Base-by-base conservation (phyloP, 1,140 invertebrate species). In the Anastatus disparis region DNA sequence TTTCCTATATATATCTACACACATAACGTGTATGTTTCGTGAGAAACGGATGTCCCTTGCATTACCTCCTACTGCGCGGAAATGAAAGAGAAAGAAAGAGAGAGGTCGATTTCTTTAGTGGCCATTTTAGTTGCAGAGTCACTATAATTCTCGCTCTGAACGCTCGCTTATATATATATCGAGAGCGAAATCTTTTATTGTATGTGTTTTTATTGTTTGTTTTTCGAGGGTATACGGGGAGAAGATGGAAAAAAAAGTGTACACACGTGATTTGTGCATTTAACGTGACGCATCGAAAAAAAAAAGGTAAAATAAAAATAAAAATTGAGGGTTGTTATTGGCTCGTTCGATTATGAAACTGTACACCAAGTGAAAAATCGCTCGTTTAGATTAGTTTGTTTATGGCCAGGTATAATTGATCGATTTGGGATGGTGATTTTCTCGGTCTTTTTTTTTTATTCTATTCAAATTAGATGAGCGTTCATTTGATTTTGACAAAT, bases 11-110 rank as follows among this genome's bases (percentile, higher is more conserved):
- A 55, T 55, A 9, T 27, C 48, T 52, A n/a, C 52, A 17, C 26
- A 31, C 50, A 13, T 10, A 24, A 22, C 15, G 24, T 53, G 22
- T n/a, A 3, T n/a, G 35, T 24, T 24, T 3, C 38, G 66, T 69
- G 67, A 70, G 67, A 53, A 63, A 70, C 46, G 56, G 26, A 69
- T 53, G 66, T 61, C 35, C 38, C 58, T 24, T 4, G 38, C 42
- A 50, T 10, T 15, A 53, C 26, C 67, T 58, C 67, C 59, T 48
- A 35, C 38, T 24, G 58, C 50, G 65, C 65, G 31, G 55, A 68
- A 69, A 69, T 46, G 46, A 15, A 66, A 15, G 24, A 29, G 22
- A 15, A 26, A 17, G 10, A 6, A 8, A 26, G 29, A n/a, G 35
- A 53, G 15, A 58, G 42, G 26, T 53, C 22, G 46, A 69, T 69